A percentile compares a stretch with the other conserved stretches of the same genome.
Evolutionary conservation across 2,888 invertebrate species (phyloP).

Genomic region (Ephialtes manifestator): DNA sequence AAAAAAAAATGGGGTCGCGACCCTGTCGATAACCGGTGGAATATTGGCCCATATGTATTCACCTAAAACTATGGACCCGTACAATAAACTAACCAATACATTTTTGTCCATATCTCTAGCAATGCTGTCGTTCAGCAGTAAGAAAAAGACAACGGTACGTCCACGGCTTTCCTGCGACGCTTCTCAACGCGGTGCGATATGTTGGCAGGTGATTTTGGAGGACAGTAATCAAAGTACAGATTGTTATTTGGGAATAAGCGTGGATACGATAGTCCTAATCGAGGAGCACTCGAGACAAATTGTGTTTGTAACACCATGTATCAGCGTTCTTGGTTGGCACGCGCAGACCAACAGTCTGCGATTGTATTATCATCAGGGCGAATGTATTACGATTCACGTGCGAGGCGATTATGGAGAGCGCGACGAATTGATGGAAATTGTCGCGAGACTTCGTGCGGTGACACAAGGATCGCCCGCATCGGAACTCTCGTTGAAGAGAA

Average conservation of each 20-base stretch:
- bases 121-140: conserved; percentile 91
- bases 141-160: conserved; percentile 92
- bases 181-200: conserved; percentile 92
- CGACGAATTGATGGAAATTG: conserved; percentile 91
- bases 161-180: conserved; percentile 92
- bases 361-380: conserved; percentile 97
- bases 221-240: conserved; percentile 91
- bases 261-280: conserved; percentile 94
- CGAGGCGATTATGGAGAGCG: conserved; percentile 90
- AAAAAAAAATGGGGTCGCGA: no score
- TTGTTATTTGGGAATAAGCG: conserved; percentile 94
- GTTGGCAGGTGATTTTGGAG: conserved; percentile 93
- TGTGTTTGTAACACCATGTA: conserved; percentile 94
- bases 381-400: conserved; percentile 94
- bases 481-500: conserved; percentile 93
- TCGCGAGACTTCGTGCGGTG: conserved; percentile 93
- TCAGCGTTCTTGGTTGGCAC: conserved; percentile 92
- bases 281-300: conserved; percentile 94
- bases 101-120: conserved; percentile 86
- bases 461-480: conserved; percentile 92
- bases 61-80: no score
- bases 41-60: no score
- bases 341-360: conserved; percentile 90
- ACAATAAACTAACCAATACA: neutral
- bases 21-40: no score